These are phyloP conservation scores for Zosterops hypoxanthus DNA, from an alignment of 2,113 vertebrate species.

Conservation along the genomic window DNA sequence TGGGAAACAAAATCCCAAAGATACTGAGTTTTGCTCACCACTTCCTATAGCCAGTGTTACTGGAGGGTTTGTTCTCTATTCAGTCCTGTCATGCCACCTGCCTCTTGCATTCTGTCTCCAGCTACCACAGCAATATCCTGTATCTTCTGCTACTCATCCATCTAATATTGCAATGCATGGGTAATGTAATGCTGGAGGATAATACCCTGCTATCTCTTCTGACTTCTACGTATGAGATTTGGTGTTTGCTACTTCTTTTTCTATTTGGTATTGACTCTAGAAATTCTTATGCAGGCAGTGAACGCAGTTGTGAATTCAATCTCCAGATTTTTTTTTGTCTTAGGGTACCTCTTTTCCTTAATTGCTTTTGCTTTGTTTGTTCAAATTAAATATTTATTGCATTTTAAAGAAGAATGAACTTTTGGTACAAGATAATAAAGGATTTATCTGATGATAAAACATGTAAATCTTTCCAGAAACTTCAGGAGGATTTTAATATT, in stretches of 20 bases:
- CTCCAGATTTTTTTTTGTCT: not conserved
- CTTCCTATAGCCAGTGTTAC: not conserved
- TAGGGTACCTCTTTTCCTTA: not conserved
- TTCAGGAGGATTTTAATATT: constrained; percentile 59
- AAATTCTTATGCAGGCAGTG: not conserved
- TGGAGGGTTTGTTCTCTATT: not conserved
- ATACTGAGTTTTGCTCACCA: not conserved
- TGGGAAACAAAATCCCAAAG: not conserved
- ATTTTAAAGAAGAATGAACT: constrained; percentile 41
- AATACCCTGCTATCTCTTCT: not conserved
- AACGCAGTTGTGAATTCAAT: not conserved
- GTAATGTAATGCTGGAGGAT: not conserved
- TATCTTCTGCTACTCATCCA: not conserved
- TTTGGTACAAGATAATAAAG: constrained; percentile 57
- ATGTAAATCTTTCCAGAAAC: constrained; percentile 63
- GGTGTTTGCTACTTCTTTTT: not conserved
- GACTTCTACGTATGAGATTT: not conserved
- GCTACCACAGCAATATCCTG: not conserved
- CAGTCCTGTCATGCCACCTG: not conserved
- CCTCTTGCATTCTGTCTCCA: not conserved
- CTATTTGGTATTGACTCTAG: not conserved
- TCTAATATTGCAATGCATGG: not conserved
- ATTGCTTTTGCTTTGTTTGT: constrained; percentile 23
- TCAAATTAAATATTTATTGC: constrained; percentile 59
- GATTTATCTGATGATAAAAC: constrained; percentile 59